Percentiles rank a stretch among this genome's conserved stretches.
These are phyloP conservation scores for Cydia strobilella DNA, from an alignment of 1,140 invertebrate genomes.

Conservation along the genomic window DNA sequence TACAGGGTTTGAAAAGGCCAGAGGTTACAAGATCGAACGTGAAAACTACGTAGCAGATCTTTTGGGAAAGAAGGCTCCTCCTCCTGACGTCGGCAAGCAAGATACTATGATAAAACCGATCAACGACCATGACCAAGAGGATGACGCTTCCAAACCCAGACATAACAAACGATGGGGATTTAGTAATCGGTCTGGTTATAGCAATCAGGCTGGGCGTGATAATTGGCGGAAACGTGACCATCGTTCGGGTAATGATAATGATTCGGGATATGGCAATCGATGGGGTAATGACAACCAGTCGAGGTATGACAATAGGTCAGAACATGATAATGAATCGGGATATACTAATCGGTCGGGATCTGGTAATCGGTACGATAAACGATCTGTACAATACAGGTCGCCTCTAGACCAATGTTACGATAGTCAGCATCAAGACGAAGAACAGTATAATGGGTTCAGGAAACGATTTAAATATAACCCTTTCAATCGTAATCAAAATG, in stretches of 20 bases:
- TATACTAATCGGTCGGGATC: background rate
- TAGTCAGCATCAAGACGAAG: slow-evolving; percentile 29
- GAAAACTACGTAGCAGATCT: slow-evolving; percentile 73
- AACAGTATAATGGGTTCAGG: slow-evolving; percentile 13
- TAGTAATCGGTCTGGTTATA: background rate
- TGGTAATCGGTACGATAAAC: background rate
- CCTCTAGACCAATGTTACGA: slow-evolving; percentile 41
- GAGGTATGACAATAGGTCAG: slow-evolving; percentile 2
- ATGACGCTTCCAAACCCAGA: background rate
- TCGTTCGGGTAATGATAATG: background rate
- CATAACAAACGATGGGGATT: background rate
- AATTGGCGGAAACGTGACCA: background rate
- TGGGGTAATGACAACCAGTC: background rate
- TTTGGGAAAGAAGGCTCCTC: slow-evolving; percentile 45
- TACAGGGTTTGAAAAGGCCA: slow-evolving; percentile 81
- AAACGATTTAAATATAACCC: slow-evolving; percentile 19
- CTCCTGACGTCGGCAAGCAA: slow-evolving; percentile 47
- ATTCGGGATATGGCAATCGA: background rate
- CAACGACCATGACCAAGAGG: background rate
- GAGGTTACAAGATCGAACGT: slow-evolving; percentile 82
- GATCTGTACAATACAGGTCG: slow-evolving; percentile 37
- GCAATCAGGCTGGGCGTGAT: background rate
- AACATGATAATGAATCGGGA: slow-evolving; percentile 6
- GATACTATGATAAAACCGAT: slow-evolving; percentile 50
- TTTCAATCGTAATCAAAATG: background rate